These are phyloP conservation scores for Eubasilissa splendida DNA, from an alignment of 2,888 invertebrate genomes.

Conservation along the genomic window DNA sequence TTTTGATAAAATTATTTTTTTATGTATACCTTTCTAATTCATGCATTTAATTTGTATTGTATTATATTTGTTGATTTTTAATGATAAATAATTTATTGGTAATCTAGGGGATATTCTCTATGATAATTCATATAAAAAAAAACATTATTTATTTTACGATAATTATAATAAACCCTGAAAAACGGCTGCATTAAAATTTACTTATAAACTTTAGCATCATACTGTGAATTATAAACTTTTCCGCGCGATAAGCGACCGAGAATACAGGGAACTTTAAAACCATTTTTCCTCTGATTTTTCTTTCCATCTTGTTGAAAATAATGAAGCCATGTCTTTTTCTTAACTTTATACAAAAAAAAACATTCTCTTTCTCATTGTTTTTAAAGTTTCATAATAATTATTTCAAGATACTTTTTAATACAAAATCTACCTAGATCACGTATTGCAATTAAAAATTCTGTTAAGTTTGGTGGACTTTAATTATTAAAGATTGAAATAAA, in stretches of 20 bases:
- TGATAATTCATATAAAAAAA: too few relatives aligned
- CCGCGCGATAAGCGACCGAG: conserved; percentile 42
- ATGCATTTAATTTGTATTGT: too few relatives aligned
- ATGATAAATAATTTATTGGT: too few relatives aligned
- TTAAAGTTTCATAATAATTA: conserved; percentile 11
- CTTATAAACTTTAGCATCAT: conserved; percentile 45
- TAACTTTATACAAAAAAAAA: conserved; percentile 24
- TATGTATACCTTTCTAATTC: too few relatives aligned
- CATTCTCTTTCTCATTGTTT: conserved; percentile 30
- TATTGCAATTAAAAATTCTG: too few relatives aligned
- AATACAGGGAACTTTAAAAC: conserved; percentile 35
- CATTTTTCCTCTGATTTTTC: conserved; percentile 42
- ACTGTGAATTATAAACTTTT: conserved; percentile 45
- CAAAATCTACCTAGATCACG: too few relatives aligned
- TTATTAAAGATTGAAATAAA: too few relatives aligned
- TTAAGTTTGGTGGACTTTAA: too few relatives aligned
- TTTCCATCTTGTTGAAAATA: conserved; percentile 13
- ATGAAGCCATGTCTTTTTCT: conserved; percentile 7
- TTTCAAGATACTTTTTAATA: too few relatives aligned
- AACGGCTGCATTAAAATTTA: conserved; percentile 57
- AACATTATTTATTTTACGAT: neutral
- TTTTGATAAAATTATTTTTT: too few relatives aligned
- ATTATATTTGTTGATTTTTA: too few relatives aligned
- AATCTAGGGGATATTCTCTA: too few relatives aligned
- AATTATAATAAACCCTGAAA: conserved; percentile 52